Evolutionary conservation across 1,140 invertebrate genomes (phyloP).

Genomic region (Cyrtorhinus lividipennis): DNA sequence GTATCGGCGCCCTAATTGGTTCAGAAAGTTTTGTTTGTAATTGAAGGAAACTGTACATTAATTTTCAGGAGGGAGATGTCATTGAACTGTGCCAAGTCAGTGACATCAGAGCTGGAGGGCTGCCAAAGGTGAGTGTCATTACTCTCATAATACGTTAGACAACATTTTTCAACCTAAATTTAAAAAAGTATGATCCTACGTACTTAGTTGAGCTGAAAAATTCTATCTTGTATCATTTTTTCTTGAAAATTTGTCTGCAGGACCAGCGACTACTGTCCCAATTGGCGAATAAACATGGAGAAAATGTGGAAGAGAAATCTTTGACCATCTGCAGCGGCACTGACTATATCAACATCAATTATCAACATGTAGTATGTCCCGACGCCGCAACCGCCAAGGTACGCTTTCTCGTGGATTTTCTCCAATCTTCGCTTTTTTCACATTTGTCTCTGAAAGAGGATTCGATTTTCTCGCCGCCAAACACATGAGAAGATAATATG

Average conservation of each 20-base stretch:
- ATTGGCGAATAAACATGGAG: conserved; percentile 62
- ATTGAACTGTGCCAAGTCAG: conserved; percentile 94
- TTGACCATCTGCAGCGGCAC: conserved; percentile 97
- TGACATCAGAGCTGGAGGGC: conserved; percentile 77
- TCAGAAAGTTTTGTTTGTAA: no score
- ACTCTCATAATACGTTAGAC: neutral
- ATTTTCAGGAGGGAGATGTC: conserved; percentile 90
- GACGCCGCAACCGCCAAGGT: conserved; percentile 86
- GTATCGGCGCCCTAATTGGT: no score
- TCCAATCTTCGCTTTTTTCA: no score
- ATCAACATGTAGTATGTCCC: conserved; percentile 90
- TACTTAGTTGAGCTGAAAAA: no score
- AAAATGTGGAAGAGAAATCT: conserved; percentile 82
- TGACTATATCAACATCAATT: conserved; percentile 98
- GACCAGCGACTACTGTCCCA: conserved; percentile 73
- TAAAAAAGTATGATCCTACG: no score
- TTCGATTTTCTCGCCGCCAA: no score
- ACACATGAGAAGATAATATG: no score
- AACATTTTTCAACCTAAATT: neutral
- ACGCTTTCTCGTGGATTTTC: conserved; percentile 25
- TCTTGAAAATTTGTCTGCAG: no score
- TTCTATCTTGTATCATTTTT: no score
- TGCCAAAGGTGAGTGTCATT: conserved; percentile 67
- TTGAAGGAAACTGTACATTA: no score
- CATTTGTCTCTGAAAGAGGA: no score